These are phyloP conservation scores for Drosophila limbata DNA, from an alignment of 2,888 invertebrate species.

Conservation along the genomic window DNA sequence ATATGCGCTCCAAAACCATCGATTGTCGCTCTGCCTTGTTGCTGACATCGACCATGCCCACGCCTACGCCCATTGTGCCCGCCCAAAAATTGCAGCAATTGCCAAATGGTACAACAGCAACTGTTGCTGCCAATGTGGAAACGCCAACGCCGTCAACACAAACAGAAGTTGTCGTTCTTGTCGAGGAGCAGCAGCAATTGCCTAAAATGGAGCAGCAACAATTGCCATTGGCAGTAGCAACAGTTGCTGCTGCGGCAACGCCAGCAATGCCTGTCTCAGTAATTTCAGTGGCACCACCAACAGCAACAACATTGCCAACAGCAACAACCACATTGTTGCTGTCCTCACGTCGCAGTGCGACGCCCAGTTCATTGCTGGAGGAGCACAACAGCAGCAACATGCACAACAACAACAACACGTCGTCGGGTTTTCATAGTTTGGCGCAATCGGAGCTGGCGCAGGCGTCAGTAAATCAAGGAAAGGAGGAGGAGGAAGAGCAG, in stretches of 20 bases:
- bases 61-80: conserved; percentile 3
- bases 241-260: conserved; percentile 1
- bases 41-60: conserved; percentile 7
- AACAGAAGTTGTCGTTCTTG: neutral
- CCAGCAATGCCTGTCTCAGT: conserved; percentile 62
- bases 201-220: conserved; percentile 7
- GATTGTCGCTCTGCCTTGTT: conserved; percentile 69
- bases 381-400: conserved; percentile 78
- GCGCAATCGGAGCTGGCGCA: conserved; percentile 64
- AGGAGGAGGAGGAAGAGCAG: conserved; percentile 1
- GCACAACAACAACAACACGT: conserved; percentile 75
- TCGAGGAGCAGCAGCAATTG: neutral
- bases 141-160: conserved; percentile 5
- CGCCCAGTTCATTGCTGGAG: conserved; percentile 54
- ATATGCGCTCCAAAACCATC: conserved; percentile 80
- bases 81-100: neutral
- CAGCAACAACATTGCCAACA: neutral
- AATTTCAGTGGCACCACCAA: conserved; percentile 66
- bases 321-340: conserved; percentile 4
- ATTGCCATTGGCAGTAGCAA: neutral
- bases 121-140: conserved; percentile 4
- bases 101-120: conserved; percentile 17
- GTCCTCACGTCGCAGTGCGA: conserved; percentile 32
- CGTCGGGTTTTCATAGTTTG: conserved; percentile 81
- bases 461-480: conserved; percentile 4